Percentiles rank a stretch among this genome's conserved stretches.
Conservation (phyloP, 2,797 vertebrate genomes). For the Melanotaenia trifasciata region DNA sequence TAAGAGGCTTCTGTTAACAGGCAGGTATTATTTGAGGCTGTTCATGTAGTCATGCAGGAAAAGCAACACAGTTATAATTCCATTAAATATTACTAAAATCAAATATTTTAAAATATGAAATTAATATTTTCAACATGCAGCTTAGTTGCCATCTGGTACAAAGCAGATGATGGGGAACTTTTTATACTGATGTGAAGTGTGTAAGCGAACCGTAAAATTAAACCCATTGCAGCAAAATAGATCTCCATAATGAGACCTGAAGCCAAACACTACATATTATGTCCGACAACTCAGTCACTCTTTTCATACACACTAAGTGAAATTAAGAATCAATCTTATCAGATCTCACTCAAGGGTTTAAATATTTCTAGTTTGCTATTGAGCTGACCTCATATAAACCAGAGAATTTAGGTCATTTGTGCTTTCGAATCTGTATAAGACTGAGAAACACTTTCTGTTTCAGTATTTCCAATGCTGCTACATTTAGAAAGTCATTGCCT, state of each 20-base stretch:
- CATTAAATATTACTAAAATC: neutral
- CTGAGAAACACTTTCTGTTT: neutral
- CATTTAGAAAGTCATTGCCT: neutral
- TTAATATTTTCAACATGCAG: neutral
- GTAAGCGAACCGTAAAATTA: neutral
- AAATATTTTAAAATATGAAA: neutral
- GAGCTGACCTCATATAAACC: neutral
- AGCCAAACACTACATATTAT: neutral
- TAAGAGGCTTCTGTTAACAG: constrained; percentile 6
- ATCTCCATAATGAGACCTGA: neutral
- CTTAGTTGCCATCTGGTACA: neutral
- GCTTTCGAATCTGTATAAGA: neutral
- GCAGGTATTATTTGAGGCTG: neutral
- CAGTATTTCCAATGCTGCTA: neutral
- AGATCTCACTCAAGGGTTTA: neutral
- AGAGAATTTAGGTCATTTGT: neutral
- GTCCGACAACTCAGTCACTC: neutral
- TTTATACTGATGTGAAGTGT: neutral
- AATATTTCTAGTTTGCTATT: neutral
- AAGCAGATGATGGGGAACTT: neutral
- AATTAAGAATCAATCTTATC: neutral
- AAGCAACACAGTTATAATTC: neutral
- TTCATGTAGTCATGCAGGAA: neutral
- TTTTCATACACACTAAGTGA: neutral
- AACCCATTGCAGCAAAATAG: neutral